These are phyloP conservation scores for Crematogaster levior DNA, from an alignment of 2,888 invertebrate species.

Conservation along the genomic window DNA sequence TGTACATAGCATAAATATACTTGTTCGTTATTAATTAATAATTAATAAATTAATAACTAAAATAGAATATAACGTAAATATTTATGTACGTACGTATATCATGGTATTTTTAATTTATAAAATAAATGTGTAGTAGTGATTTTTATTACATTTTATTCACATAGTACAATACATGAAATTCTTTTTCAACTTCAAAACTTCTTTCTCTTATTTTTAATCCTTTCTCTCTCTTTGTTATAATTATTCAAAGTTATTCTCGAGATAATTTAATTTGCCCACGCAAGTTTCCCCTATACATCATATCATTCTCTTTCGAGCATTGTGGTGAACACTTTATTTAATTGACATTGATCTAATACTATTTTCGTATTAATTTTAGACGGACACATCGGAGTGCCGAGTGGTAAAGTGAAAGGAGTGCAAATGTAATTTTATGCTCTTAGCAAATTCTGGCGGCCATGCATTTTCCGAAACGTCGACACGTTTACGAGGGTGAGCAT, in stretches of 20 bases:
- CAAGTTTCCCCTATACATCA: background rate
- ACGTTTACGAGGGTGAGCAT: constrained; percentile 76
- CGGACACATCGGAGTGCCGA: constrained; percentile 61
- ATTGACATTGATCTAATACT: constrained; percentile 70
- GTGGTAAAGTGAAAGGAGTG: constrained; percentile 58
- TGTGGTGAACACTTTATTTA: constrained; percentile 51
- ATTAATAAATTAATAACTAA: background rate
- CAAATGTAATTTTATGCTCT: constrained; percentile 69
- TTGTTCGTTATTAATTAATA: background rate
- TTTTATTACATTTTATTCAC: background rate
- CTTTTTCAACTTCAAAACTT: background rate
- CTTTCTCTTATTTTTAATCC: constrained; percentile 62
- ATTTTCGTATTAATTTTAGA: constrained; percentile 72
- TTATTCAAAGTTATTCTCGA: background rate
- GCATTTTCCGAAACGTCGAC: constrained; percentile 77
- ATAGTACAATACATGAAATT: background rate
- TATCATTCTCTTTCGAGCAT: background rate
- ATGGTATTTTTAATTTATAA: background rate
- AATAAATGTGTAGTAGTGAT: background rate
- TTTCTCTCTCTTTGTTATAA: constrained; percentile 51
- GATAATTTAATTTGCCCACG: background rate
- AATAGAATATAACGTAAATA: background rate
- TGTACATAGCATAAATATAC: background rate
- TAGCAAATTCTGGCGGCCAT: constrained; percentile 74
- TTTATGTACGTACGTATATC: background rate